Percentiles rank a stretch among this genome's conserved stretches.
Evolutionary conservation across 2,797 vertebrate species (phyloP).

Genomic region (Halcyon badia): DNA sequence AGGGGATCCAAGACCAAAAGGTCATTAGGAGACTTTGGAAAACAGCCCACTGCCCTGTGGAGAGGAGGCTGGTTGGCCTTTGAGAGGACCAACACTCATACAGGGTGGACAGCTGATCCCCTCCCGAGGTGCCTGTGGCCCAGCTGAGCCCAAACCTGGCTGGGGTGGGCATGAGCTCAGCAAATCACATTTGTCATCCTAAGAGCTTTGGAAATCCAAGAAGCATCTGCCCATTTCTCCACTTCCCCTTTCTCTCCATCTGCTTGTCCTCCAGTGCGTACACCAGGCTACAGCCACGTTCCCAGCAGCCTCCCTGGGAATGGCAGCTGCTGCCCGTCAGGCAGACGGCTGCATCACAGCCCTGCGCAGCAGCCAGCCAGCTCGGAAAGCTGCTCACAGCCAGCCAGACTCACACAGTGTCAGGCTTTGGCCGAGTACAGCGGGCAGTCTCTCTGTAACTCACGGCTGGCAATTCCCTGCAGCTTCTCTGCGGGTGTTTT

Average conservation of each 20-base stretch:
- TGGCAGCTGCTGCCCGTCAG: background rate
- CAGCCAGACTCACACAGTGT: background rate
- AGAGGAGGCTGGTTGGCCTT: background rate
- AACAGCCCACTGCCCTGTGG: fast-evolving
- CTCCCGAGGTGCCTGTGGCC: fast-evolving
- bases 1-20: background rate
- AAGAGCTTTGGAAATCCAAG: background rate
- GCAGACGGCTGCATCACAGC: background rate
- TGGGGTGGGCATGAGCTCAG: background rate
- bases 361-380: background rate
- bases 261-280: background rate
- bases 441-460: background rate
- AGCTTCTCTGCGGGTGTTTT: background rate
- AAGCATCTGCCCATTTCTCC: background rate
- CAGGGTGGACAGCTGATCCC: too few species aligned
- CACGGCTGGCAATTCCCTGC: background rate
- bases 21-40: background rate
- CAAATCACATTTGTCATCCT: fast-evolving
- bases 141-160: background rate
- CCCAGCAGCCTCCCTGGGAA: background rate
- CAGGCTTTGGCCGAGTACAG: background rate
- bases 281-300: background rate
- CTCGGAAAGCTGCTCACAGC: background rate
- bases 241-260: background rate
- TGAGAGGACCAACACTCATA: background rate